Conservation (phyloP, 2,888 invertebrate genomes). For the Meiosimyza decipiens region DNA sequence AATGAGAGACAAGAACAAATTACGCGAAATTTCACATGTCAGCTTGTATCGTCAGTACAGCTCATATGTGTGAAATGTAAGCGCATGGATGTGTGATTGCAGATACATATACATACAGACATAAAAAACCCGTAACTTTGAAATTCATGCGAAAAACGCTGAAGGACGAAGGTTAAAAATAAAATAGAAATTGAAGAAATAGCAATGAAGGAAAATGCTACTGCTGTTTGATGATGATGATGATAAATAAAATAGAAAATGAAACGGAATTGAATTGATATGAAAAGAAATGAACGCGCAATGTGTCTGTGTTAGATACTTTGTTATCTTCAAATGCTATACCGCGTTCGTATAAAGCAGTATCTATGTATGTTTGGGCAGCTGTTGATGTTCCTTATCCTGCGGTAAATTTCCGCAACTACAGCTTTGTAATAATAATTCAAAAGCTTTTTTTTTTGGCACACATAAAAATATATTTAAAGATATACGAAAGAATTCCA, state of each 20-base stretch:
- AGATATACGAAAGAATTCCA: too few species aligned
- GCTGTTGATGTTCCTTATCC: too few species aligned
- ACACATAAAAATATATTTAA: too few species aligned
- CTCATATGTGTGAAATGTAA: neutral
- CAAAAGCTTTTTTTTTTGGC: too few species aligned
- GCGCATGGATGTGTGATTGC: neutral
- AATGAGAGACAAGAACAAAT: conserved; percentile 21
- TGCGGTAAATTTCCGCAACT: too few species aligned
- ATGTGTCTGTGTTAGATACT: too few species aligned
- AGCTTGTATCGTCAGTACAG: conserved; percentile 4
- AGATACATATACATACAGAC: neutral
- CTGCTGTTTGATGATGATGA: neutral
- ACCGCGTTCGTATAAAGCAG: neutral
- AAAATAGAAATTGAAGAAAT: neutral
- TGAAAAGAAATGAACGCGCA: neutral
- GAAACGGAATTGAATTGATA: neutral
- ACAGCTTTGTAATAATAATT: neutral
- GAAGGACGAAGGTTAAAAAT: neutral
- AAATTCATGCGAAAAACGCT: neutral
- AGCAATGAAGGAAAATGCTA: neutral
- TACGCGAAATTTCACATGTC: conserved; percentile 16
- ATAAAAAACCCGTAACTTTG: neutral
- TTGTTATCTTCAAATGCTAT: too few species aligned
- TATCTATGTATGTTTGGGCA: conserved; percentile 15
- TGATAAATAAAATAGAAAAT: conserved; percentile 1